Evolutionary conservation across 2,888 invertebrate genomes (phyloP), one percentile per base, ranked within the genome.

Genomic region (Eutolmus rufibarbis): DNA sequence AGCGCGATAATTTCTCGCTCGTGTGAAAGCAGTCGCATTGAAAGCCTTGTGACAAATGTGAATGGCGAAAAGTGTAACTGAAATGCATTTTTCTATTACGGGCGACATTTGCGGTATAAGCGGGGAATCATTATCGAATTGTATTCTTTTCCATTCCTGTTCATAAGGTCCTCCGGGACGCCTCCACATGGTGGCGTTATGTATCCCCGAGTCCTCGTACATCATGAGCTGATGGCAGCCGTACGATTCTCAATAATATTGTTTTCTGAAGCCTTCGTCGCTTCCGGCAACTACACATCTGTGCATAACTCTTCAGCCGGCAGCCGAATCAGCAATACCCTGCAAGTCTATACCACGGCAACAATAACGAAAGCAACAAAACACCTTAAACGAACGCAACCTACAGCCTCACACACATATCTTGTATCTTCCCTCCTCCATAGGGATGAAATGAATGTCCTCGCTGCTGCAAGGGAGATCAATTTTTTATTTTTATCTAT

Each of bases 221-320:
- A 79, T 79, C 79, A 79, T 51, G 51, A 79, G 46, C 51, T 56
- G 79, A 79, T 79, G 51, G 79, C 40, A 79, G 16, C 46, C 51
- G 28, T 31, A 16, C 79, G 79, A 34, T 31, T 79, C 46, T 28
- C 79, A 79, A 79, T 79, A 79, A 46, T 23, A 79, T 79, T 51
- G 28, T 46, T 51, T 51, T 79, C 16, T 51, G 28, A 40, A 28
- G 46, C 51, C 40, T 51, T 23, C 51, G 51, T 14, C 31, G 23
- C 79, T 79, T 31, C 51, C 31, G 51, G n/a, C 78, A 79, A 79
- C 51, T 46, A 56, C 79, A 51, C 79, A 79, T 79, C 51, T 79
- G 79, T 79, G 79, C 31, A 79, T 34, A 79, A 51, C 78, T 79
- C 19, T 51, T 79, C 51, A 79, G 31, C 9, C 31, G 16, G 16